Percentiles rank a stretch among this genome's conserved stretches.
Conservation (phyloP, 2,797 vertebrate species). For the Lacerta viridis region DNA sequence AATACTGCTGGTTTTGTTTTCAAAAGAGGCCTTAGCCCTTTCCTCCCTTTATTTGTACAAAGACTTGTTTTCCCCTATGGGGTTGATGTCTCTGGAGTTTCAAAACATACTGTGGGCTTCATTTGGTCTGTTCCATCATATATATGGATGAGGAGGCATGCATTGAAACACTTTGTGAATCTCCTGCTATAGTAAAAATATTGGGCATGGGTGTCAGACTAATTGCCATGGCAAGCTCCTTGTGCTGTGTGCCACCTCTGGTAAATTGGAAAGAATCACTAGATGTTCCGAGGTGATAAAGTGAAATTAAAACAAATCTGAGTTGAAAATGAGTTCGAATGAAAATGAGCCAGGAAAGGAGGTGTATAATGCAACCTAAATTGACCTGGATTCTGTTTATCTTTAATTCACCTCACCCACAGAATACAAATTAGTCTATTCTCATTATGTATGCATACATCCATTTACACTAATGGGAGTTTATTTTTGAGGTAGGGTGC, state of each 20-base stretch:
- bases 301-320: constrained; percentile 36
- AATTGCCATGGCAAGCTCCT: neutral
- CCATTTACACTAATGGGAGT: constrained; percentile 24
- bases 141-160: neutral
- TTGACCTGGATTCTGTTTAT: constrained; percentile 33
- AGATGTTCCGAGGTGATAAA: constrained; percentile 10
- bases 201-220: neutral
- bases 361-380: neutral
- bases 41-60: neutral
- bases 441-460: neutral
- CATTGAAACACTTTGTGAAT: neutral
- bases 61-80: neutral
- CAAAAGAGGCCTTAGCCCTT: too few relatives aligned
- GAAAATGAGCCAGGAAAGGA: neutral
- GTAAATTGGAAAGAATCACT: constrained; percentile 33
- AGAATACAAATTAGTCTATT: neutral
- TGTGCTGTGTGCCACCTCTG: neutral
- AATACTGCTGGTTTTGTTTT: neutral
- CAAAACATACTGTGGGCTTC: neutral
- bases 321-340: neutral
- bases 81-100: neutral
- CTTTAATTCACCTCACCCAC: neutral
- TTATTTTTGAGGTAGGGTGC: neutral
- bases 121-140: neutral
- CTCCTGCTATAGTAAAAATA: neutral